phyloP scores from a whole-genome alignment of 2,888 invertebrate genomes.

The Nephrotoma flavescens region DNA sequence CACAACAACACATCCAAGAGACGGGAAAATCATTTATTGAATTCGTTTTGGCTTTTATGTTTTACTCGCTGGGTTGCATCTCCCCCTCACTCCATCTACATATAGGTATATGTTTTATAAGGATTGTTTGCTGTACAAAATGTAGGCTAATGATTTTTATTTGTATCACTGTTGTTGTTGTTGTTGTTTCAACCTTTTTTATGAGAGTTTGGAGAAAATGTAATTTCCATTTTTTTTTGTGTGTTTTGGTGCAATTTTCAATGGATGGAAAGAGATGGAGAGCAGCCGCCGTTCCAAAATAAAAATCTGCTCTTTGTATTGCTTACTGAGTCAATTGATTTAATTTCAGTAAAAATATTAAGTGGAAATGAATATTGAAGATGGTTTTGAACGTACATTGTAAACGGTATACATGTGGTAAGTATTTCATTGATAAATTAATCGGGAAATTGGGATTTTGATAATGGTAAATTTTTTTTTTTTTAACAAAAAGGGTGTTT shows the following conservation, averaged over 20 bases:
- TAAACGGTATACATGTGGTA: background rate
- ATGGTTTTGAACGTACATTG: background rate
- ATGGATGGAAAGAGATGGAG: background rate
- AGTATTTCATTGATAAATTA: background rate
- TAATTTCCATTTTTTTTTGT: too few species aligned
- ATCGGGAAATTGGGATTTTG: background rate
- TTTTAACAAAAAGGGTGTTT: background rate
- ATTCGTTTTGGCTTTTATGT: background rate
- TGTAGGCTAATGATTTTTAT: background rate
- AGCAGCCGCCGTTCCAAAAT: background rate
- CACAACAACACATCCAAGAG: background rate
- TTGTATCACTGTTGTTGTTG: background rate
- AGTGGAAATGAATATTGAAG: background rate
- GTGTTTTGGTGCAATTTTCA: background rate
- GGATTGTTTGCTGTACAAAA: background rate
- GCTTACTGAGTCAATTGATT: background rate
- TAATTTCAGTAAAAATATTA: background rate
- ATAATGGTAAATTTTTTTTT: background rate
- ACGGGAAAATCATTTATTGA: background rate
- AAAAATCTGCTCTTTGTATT: background rate
- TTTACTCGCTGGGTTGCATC: background rate
- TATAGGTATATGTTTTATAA: background rate
- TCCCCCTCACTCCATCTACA: background rate
- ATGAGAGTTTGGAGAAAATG: background rate
- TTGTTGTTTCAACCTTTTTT: background rate